phyloP scores from a whole-genome alignment of 2,797 vertebrate species.

The Hippoglossus hippoglossus region DNA sequence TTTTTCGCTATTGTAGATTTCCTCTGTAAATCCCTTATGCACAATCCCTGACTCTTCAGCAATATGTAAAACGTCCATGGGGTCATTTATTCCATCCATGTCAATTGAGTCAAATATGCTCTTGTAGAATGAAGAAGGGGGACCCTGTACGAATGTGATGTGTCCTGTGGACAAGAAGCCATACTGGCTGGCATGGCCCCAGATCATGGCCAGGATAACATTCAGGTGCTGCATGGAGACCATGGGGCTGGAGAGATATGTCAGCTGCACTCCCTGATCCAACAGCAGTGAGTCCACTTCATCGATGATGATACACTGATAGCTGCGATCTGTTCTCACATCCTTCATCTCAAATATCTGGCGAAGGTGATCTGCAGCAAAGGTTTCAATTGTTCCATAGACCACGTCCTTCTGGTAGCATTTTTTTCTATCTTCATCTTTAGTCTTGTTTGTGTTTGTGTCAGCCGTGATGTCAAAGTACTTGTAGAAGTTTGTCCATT shows the following conservation, averaged over 20 bases:
- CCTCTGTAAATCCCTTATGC: conserved; percentile 23
- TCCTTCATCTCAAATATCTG: conserved; percentile 69
- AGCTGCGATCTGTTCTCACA: conserved; percentile 53
- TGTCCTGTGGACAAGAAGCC: conserved; percentile 30
- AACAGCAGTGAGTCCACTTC: conserved; percentile 70
- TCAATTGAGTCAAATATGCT: conserved; percentile 52
- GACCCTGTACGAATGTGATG: conserved; percentile 26
- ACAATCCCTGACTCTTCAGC: conserved; percentile 22
- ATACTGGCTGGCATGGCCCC: conserved; percentile 47
- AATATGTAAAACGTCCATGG: conserved; percentile 26
- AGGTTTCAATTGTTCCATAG: conserved; percentile 62
- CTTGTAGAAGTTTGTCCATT: conserved; percentile 18
- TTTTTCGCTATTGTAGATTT: not conserved
- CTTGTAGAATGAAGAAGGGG: conserved; percentile 58
- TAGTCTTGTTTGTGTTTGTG: conserved; percentile 44
- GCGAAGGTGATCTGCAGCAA: conserved; percentile 63
- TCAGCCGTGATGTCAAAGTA: conserved; percentile 35
- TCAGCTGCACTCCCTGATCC: conserved; percentile 67
- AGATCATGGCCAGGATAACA: conserved; percentile 64
- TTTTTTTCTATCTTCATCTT: conserved; percentile 7
- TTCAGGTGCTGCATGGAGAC: conserved; percentile 67
- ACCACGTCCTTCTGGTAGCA: conserved; percentile 47
- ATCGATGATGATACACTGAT: conserved; percentile 63
- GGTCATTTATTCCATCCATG: conserved; percentile 12
- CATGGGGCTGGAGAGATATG: conserved; percentile 67